Percentiles rank a stretch among this genome's conserved stretches.
These are phyloP conservation scores for Lycocerus yunnanus DNA, from an alignment of 2,888 invertebrate species.

Conservation along the genomic window DNA sequence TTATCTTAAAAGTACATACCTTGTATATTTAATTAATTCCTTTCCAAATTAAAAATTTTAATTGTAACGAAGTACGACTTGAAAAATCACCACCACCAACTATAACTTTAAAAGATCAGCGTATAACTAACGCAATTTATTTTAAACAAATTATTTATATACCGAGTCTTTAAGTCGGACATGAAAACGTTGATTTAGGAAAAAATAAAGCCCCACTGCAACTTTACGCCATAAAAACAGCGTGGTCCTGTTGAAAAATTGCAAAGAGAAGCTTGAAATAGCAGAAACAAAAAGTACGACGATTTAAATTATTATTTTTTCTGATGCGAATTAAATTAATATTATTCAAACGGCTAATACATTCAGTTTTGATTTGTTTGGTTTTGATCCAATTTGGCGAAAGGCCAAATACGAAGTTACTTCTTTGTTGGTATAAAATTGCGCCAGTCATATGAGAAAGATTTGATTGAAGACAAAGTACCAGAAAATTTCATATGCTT, in stretches of 20 bases:
- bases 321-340: not conserved
- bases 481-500: not conserved
- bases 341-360: constrained; percentile 7
- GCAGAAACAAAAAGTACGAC: not conserved
- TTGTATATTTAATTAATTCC: not conserved
- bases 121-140: constrained; percentile 22
- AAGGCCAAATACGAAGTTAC: constrained; percentile 62
- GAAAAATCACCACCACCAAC: constrained; percentile 8
- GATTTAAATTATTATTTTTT: not conserved
- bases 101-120: constrained; percentile 15
- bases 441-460: constrained; percentile 14
- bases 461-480: not conserved
- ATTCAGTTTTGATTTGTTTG: constrained; percentile 40
- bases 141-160: constrained; percentile 28
- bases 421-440: constrained; percentile 43
- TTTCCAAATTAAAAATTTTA: not conserved
- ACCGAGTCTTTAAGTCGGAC: constrained; percentile 1
- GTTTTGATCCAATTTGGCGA: constrained; percentile 58
- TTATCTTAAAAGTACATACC: not conserved
- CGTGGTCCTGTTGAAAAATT: not conserved
- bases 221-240: not conserved
- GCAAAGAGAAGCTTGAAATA: not conserved
- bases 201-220: not conserved
- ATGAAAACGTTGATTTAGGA: constrained; percentile 19
- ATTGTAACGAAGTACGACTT: not conserved